Evolutionary conservation across 1,140 invertebrate genomes (phyloP).

Genomic region (Nylanderia fulva): DNA sequence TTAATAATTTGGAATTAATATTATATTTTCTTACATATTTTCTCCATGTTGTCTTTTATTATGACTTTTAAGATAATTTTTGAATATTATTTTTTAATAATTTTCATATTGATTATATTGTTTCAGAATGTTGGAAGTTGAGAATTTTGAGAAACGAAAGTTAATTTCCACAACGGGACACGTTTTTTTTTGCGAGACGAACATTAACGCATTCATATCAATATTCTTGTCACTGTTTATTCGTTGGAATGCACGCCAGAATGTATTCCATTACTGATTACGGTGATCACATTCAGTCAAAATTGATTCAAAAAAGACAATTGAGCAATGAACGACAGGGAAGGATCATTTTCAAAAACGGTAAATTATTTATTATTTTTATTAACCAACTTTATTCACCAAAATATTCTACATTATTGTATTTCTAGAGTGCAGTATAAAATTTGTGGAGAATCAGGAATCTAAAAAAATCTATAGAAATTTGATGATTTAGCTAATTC

Average conservation of each 20-base stretch:
- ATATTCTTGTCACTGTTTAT: constrained; percentile 43
- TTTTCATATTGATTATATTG: not conserved
- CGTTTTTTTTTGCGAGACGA: not conserved
- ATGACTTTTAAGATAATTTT: not conserved
- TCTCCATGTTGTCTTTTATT: not conserved
- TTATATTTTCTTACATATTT: too few relatives aligned
- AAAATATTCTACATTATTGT: too few relatives aligned
- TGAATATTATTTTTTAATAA: not conserved
- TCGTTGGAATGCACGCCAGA: not conserved
- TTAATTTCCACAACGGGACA: not conserved
- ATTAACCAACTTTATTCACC: too few relatives aligned
- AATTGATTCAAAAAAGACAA: not conserved
- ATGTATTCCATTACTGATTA: not conserved
- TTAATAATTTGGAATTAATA: too few relatives aligned
- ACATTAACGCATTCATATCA: constrained; percentile 29
- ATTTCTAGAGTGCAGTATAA: not conserved
- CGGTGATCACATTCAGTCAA: not conserved
- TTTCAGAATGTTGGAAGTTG: not conserved
- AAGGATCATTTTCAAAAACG: not conserved
- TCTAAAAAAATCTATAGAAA: not conserved
- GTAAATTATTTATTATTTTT: constrained; percentile 16
- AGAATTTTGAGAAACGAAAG: not conserved
- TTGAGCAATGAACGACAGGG: not conserved
- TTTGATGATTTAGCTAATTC: not conserved
- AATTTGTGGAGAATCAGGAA: not conserved